Evolutionary conservation across 2,113 vertebrate genomes (phyloP).

Genomic region (Chaenogobius annularis): DNA sequence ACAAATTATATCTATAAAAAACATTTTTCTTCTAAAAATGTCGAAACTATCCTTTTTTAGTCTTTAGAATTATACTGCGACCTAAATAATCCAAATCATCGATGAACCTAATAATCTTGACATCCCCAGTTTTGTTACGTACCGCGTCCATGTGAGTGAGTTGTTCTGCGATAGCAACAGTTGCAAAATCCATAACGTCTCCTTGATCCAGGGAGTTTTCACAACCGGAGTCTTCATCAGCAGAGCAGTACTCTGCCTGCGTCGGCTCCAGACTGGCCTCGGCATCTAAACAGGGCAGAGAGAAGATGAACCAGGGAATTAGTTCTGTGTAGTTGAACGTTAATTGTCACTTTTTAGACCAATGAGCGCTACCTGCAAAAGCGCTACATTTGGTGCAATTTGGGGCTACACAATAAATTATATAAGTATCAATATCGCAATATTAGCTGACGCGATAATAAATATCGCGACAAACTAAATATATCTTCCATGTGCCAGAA

Average conservation of each 20-base stretch:
- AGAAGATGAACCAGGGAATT: neutral
- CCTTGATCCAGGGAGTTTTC: constrained; percentile 43
- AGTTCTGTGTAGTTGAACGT: neutral
- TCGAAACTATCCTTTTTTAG: neutral
- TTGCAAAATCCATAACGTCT: constrained; percentile 78
- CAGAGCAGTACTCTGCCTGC: constrained; percentile 34
- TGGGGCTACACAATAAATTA: no score
- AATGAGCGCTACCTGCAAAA: neutral
- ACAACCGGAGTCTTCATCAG: constrained; percentile 49
- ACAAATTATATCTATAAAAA: no score
- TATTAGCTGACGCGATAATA: no score
- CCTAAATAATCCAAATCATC: no score
- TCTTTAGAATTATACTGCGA: no score
- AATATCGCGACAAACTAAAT: no score
- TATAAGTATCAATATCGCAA: neutral
- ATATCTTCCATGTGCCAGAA: no score
- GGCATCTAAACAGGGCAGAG: constrained; percentile 30
- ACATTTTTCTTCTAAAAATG: neutral
- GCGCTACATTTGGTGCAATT: neutral
- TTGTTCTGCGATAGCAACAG: constrained; percentile 80
- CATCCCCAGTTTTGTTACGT: constrained; percentile 28
- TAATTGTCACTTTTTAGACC: neutral
- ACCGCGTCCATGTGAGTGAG: constrained; percentile 84
- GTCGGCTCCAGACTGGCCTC: constrained; percentile 23
- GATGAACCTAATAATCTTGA: no score